Conservation (phyloP, 2,113 vertebrate species). For the Microcebus jonahi region DNA sequence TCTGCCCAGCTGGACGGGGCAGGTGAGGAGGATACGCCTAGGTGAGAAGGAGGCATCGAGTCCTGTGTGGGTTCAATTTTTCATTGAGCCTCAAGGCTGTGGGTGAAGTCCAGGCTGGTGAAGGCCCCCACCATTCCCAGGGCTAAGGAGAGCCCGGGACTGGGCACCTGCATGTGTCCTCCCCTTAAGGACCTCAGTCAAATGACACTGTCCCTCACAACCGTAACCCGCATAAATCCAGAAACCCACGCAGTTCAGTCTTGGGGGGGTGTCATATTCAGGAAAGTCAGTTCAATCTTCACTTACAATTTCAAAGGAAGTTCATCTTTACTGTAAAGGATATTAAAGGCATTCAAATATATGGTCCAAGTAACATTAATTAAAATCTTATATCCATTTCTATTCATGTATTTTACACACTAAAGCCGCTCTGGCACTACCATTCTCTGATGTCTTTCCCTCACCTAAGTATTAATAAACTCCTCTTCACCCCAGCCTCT, state of each 20-base stretch:
- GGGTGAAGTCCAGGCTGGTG: too few relatives aligned
- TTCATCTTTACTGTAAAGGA: neutral
- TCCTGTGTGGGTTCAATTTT: neutral
- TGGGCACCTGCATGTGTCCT: neutral
- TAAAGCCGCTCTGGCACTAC: neutral
- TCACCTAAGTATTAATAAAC: neutral
- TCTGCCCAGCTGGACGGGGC: neutral
- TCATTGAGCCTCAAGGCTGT: neutral
- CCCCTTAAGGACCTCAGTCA: neutral
- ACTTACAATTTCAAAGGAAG: neutral
- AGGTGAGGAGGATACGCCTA: neutral
- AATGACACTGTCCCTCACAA: neutral
- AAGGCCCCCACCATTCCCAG: neutral
- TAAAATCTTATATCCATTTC: neutral
- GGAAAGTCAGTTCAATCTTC: neutral
- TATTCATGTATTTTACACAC: neutral
- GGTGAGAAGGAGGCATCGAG: neutral
- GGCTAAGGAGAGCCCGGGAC: neutral
- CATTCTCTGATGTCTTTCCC: neutral
- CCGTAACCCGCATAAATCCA: neutral
- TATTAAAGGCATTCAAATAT: neutral
- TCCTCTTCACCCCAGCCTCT: neutral
- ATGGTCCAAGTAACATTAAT: neutral
- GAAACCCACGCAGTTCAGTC: neutral
- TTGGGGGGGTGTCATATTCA: neutral